Evolutionary conservation across 1,140 invertebrate genomes (phyloP), one percentile per base, ranked within the genome.

Genomic region (Heliconius nattereri): DNA sequence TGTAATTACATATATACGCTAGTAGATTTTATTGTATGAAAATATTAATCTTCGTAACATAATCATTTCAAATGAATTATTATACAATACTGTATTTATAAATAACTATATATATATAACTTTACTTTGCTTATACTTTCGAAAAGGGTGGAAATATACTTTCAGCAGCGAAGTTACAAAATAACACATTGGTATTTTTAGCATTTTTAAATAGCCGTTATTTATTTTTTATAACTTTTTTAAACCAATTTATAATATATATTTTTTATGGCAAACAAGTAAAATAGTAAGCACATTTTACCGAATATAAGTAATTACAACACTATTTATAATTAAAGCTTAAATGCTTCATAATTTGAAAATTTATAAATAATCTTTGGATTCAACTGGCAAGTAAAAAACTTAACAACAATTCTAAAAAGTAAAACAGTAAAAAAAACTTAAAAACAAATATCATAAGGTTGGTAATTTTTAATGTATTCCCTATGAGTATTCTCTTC

Each of bases 361-460:
- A 81, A 78, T 74, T 29, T 26, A 70, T 75, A 71, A 81, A 72
- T 19, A 75, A 81, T 83, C 82, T 83, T 83, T 83, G 82, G 82
- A 79, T 77, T 71, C 37, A 83, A 83, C 78, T 83, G 82, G 82
- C 82, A 83, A 83, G 82, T 82, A 82, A 82, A 80, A 78, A 81
- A 81, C 72, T 75, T 81, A 81, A 81, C 77, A 78, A 81, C 66
- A 76, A 52, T 52, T 20, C 16, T 19, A 71, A 81, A 84, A 60
- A 71, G 32, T 32, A 73, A 45, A 78, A 72, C 20, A 72, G 35
- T 37, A 11, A 66, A 57, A 60, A 66, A 66, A 60, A 35, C 37
- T 78, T 73, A 78, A 49, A 77, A 81, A 76, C 40, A 82, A 82
- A 82, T 82, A 66, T 80, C 81, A 82, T 81, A 83, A 84, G 70